phyloP scores from a whole-genome alignment of 2,888 invertebrate genomes.

The Cyclophora albipunctata region DNA sequence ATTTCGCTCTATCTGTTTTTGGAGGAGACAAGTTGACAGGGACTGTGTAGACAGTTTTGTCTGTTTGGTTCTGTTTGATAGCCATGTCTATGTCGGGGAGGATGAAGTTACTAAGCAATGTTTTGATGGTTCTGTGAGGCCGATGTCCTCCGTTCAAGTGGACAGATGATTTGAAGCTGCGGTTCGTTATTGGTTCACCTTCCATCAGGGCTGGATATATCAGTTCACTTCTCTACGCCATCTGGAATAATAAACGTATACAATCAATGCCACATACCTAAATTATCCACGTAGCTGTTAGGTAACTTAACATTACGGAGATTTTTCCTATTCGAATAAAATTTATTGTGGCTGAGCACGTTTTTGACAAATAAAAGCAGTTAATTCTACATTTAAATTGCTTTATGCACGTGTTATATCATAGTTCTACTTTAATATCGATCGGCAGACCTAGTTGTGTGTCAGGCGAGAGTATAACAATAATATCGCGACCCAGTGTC shows the following conservation, averaged over 20 bases:
- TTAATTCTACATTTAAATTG: too few relatives aligned
- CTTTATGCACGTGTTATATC: too few relatives aligned
- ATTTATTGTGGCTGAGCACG: too few relatives aligned
- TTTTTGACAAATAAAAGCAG: too few relatives aligned
- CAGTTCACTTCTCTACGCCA: slow-evolving; percentile 58
- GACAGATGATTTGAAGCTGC: slow-evolving; percentile 53
- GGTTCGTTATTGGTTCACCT: slow-evolving; percentile 52
- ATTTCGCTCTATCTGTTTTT: slow-evolving; percentile 44
- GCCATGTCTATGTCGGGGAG: slow-evolving; percentile 60
- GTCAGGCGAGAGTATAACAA: too few relatives aligned
- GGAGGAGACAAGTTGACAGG: slow-evolving; percentile 47
- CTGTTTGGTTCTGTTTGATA: slow-evolving; percentile 57
- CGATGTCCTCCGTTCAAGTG: slow-evolving; percentile 47
- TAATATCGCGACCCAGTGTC: too few relatives aligned
- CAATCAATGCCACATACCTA: neutral
- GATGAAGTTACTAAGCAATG: slow-evolving; percentile 58
- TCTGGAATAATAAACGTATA: slow-evolving; percentile 52
- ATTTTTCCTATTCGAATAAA: too few relatives aligned
- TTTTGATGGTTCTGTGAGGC: slow-evolving; percentile 56
- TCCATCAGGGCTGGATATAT: slow-evolving; percentile 59
- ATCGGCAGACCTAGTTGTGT: too few relatives aligned
- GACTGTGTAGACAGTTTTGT: slow-evolving; percentile 56
- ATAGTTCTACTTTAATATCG: too few relatives aligned
- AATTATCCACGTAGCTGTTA: too few relatives aligned
- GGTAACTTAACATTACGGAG: too few relatives aligned